Evolutionary conservation across 2,797 vertebrate genomes (phyloP), one percentile per base, ranked within the genome.

Genomic region (Coccyzus lansbergi): DNA sequence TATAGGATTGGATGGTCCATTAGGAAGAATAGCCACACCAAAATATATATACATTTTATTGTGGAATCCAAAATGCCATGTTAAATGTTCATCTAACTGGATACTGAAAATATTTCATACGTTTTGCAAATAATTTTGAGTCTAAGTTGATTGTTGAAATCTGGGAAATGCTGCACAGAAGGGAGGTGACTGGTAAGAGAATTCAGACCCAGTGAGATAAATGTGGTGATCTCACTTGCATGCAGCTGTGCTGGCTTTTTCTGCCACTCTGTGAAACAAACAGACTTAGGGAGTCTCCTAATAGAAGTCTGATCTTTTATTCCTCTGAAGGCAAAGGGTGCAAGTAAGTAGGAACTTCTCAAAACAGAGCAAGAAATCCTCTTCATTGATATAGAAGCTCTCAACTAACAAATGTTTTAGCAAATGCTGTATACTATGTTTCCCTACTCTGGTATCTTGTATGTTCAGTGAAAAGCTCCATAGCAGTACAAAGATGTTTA

Each of bases 221-320:
- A 94, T 6, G 42, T 83, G 86, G 85, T 96, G 95, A 96, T 92
- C 94, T 97, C 96, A 97, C 70, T 93, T 93, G n/a, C 40, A 42
- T 0, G 0, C 96, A 97, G 95, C 94, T 97, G 95, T 90, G 72
- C 72, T 96, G 96, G 89, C 89, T 92, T 96, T 94, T 93, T 80
- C 91, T 91, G 42, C 69, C 70, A 48, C 63, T 88, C 49, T 77
- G 58, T 89, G 90, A 56, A 92, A 63, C 38, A 85, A 63, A 81
- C 52, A 83, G 55, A 52, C 29, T 46, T 48, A 8, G 15, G 62
- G 51, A 71, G 12, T 31, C 82, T 77, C 49, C 34, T 85, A 1
- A 22, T 7, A 29, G 33, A 42, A 83, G 13, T 40, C 26, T 10
- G 18, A 14, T 18, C 40, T 48, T 53, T 31, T 67, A 25, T 34